Conservation (phyloP, 2,797 vertebrate species). For the Halcyon badia region DNA sequence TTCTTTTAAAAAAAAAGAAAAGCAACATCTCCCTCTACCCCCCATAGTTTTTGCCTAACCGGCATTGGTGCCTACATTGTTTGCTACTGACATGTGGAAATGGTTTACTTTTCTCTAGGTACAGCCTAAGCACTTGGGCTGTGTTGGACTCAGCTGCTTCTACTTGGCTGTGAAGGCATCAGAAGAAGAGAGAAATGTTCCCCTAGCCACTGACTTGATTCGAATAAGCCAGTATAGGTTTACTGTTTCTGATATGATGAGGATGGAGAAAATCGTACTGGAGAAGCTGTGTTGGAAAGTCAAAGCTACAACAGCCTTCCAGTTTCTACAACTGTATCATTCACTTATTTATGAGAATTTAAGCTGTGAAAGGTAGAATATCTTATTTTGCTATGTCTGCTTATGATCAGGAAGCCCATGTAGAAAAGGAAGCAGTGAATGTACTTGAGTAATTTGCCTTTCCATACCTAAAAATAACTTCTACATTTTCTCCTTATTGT, state of each 20-base stretch:
- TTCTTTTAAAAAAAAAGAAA: background rate
- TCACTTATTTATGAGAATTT: conserved; percentile 85
- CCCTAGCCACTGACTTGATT: conserved; percentile 92
- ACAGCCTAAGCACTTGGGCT: conserved; percentile 94
- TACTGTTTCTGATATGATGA: conserved; percentile 94
- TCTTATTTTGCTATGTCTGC: background rate
- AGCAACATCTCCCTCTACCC: fast-evolving
- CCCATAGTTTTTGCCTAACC: background rate
- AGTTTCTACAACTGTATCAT: conserved; percentile 91
- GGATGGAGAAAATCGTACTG: conserved; percentile 97
- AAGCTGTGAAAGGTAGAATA: conserved; percentile 87
- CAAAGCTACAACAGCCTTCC: conserved; percentile 91
- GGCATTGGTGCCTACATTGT: fast-evolving
- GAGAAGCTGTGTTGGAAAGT: conserved; percentile 95
- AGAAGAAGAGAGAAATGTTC: conserved; percentile 94
- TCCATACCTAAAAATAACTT: background rate
- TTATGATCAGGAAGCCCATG: background rate
- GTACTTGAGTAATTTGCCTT: background rate
- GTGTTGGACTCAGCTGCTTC: conserved; percentile 95
- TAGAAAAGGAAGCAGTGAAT: background rate
- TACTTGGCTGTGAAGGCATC: conserved; percentile 91
- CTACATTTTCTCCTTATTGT: background rate
- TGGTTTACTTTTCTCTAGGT: conserved; percentile 81
- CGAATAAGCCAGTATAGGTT: conserved; percentile 96
- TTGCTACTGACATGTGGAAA: background rate